These are phyloP conservation scores for Euclidia mi DNA, from an alignment of 2,888 invertebrate species.

Conservation along the genomic window DNA sequence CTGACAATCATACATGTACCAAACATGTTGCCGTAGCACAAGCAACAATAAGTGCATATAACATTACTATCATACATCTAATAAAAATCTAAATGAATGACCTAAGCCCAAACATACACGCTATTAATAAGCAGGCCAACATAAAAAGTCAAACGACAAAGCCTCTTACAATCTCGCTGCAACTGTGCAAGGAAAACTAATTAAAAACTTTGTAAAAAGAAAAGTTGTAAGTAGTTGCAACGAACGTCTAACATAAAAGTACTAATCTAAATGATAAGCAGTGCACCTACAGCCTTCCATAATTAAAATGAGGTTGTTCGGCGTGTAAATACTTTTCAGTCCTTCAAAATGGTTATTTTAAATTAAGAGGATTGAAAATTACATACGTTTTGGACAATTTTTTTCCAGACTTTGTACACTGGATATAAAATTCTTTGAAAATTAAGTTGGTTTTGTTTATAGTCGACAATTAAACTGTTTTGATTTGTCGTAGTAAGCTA, in stretches of 20 bases:
- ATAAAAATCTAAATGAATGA: too few species aligned
- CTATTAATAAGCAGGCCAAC: too few species aligned
- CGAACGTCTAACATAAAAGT: slow-evolving; percentile 7
- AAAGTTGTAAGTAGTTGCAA: neutral
- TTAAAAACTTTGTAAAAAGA: slow-evolving; percentile 12
- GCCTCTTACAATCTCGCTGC: neutral
- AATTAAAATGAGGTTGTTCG: slow-evolving; percentile 25
- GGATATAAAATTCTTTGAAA: too few species aligned
- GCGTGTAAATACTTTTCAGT: slow-evolving; percentile 11
- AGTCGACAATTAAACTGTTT: too few species aligned
- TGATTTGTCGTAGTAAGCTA: too few species aligned
- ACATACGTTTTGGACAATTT: neutral
- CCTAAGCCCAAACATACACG: too few species aligned
- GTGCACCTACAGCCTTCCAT: neutral
- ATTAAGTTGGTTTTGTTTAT: too few species aligned
- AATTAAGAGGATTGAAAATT: neutral
- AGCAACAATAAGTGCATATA: too few species aligned
- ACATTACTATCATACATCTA: too few species aligned
- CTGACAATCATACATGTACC: too few species aligned
- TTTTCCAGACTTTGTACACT: too few species aligned
- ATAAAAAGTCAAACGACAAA: neutral
- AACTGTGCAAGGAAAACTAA: slow-evolving; percentile 11
- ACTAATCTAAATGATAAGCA: slow-evolving; percentile 22
- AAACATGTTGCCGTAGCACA: too few species aligned
- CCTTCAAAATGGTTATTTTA: neutral